Evolutionary conservation across 23 tunicate species (phyloP), one percentile per base, ranked within the genome.

Genomic region (Phallusia fumigata): DNA sequence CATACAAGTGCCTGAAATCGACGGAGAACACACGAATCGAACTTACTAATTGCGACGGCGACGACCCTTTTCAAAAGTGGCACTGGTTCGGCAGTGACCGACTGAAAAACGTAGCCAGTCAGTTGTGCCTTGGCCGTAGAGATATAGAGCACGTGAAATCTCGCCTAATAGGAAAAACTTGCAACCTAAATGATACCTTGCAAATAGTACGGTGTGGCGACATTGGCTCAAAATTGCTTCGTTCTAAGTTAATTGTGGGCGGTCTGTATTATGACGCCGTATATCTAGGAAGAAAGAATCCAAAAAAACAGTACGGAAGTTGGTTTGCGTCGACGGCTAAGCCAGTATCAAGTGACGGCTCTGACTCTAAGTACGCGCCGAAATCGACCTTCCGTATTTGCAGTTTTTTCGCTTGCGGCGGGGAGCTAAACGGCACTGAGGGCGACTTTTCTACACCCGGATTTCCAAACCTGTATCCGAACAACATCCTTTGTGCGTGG

Each of bases 371-470:
- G 58, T 13, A 12, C 15, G 0, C 35, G 12, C 8, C 8, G 52
- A 32, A 22, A 21, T 22, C 18, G 31, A 74, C 32, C 18, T 30
- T 26, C 15, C 34, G 82, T 31, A 22, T 84, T 15, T 84, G 88
- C 50, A 84, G 36, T 24, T 40, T 40, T 40, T 84, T 30, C 69
- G 77, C 53, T 82, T 84, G 88, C 64, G 88, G 88, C 28, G 82
- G 82, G 13, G 18, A 12, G 13, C 58, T 77, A 1, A 18, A 22
- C 19, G 73, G 45, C 8, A 65, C 34, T 3, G 47, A 33, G 31
- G 88, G 88, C 65, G 74, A 84, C 50, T 78, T 84, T 19, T 30
- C 88, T 13, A 77, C 88, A 22, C 88, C 88, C 5, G 77, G 77
- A 15, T 84, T 77, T 36, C 88, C 88, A 0, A 77, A 34, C 31